Evolutionary conservation across 2,113 vertebrate species (phyloP).

Genomic region (Nesoenas mayeri): DNA sequence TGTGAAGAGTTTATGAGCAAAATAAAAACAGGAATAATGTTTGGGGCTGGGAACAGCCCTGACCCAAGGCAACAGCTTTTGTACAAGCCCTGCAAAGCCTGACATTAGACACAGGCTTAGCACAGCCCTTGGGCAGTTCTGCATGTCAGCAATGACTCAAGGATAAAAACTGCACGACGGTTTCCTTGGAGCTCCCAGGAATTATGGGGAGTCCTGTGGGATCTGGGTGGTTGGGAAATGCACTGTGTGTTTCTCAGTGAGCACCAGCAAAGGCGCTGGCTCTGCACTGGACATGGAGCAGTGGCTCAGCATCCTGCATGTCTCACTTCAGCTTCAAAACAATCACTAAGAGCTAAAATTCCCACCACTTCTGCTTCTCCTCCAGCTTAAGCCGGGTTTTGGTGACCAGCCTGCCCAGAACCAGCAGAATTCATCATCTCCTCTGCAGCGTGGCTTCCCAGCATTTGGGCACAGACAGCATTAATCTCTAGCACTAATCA

Average conservation of each 20-base stretch:
- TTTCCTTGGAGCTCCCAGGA: background rate
- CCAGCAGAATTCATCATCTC: background rate
- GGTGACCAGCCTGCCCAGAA: background rate
- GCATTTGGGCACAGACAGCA: conserved; percentile 9
- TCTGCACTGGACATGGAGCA: background rate
- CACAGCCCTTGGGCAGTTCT: background rate
- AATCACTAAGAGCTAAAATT: background rate
- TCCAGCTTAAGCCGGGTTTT: background rate
- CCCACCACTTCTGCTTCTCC: background rate
- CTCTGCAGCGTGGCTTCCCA: conserved; percentile 9
- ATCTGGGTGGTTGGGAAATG: background rate
- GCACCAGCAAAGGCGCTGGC: background rate
- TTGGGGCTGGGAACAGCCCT: background rate
- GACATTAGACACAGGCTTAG: background rate
- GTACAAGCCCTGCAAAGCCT: background rate
- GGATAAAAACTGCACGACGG: background rate
- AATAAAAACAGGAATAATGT: background rate
- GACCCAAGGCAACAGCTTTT: background rate
- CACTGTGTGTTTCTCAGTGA: background rate
- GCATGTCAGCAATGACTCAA: background rate
- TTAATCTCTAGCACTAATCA: background rate
- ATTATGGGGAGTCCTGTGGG: background rate
- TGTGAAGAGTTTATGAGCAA: background rate
- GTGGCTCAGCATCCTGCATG: fast-evolving
- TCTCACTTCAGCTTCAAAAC: background rate